Conservation (phyloP, 2,113 vertebrate genomes). For the Sylvilagus bachmani region DNA sequence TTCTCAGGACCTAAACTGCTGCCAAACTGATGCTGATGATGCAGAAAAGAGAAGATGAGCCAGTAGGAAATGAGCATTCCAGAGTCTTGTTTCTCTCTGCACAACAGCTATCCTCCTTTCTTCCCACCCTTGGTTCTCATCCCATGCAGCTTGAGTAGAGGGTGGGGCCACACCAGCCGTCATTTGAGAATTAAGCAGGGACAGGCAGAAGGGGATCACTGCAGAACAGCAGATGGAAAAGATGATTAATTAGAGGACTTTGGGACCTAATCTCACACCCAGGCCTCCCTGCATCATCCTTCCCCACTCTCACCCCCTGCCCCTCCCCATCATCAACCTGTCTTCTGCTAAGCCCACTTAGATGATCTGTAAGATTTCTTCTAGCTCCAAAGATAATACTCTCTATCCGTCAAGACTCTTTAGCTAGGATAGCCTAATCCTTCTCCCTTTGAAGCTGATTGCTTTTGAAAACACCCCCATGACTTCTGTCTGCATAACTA, state of each 20-base stretch:
- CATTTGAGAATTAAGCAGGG: slow-evolving; percentile 17
- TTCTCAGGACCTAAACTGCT: slow-evolving; percentile 50
- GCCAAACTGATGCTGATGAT: slow-evolving; percentile 66
- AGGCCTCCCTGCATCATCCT: neutral
- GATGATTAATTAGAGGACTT: slow-evolving; percentile 48
- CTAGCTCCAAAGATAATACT: slow-evolving; percentile 49
- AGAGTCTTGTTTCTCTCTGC: slow-evolving; percentile 46
- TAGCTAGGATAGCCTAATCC: neutral
- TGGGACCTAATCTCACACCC: slow-evolving; percentile 55
- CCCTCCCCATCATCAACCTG: neutral
- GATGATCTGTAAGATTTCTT: slow-evolving; percentile 20
- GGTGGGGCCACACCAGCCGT: slow-evolving; percentile 16
- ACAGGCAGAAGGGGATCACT: slow-evolving; percentile 28
- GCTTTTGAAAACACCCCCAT: neutral
- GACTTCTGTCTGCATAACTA: neutral
- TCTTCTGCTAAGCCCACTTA: slow-evolving; percentile 40
- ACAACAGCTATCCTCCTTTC: slow-evolving; percentile 19
- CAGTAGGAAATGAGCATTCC: slow-evolving; percentile 65
- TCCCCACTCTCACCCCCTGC: neutral
- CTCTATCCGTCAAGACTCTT: slow-evolving; percentile 40
- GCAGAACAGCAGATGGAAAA: slow-evolving; percentile 61
- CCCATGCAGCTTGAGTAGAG: neutral
- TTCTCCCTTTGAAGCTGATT: neutral
- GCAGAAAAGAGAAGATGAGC: slow-evolving; percentile 50
- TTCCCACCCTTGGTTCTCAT: neutral